Percentiles rank a stretch among this genome's conserved stretches.
phyloP scores from a whole-genome alignment of 2,113 vertebrate species.

The Cacatua alba region DNA sequence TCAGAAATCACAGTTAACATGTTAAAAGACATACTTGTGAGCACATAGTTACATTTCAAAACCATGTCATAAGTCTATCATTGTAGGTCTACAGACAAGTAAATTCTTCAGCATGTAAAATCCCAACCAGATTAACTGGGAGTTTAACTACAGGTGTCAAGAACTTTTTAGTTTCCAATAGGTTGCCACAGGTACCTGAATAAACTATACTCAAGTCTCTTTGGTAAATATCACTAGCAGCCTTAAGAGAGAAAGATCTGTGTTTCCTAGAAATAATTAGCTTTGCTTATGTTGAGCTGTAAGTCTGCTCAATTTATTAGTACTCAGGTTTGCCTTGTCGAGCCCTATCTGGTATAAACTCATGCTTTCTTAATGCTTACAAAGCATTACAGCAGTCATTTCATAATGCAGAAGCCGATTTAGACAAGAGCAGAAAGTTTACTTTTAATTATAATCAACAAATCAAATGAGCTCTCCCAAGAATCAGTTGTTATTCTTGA shows the following conservation, averaged over 20 bases:
- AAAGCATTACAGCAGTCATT: neutral
- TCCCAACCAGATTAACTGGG: neutral
- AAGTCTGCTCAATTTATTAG: neutral
- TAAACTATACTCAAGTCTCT: neutral
- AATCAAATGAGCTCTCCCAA: neutral
- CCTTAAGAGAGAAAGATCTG: neutral
- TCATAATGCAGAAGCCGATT: neutral
- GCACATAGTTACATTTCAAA: neutral
- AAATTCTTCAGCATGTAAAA: neutral
- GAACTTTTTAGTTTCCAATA: neutral
- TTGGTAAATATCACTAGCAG: neutral
- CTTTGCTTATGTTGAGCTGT: neutral
- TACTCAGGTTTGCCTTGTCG: neutral
- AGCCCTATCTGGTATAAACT: neutral
- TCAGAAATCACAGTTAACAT: neutral
- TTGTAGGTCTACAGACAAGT: neutral
- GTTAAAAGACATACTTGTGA: neutral
- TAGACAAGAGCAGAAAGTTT: neutral
- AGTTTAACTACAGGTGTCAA: neutral
- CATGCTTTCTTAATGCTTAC: neutral
- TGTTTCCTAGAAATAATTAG: neutral
- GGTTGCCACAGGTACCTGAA: neutral
- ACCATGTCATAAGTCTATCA: rapidly evolving
- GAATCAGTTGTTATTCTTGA: neutral
- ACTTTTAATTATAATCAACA: neutral